phyloP scores from a whole-genome alignment of 1,140 invertebrate species.

The Drosophila tani region DNA sequence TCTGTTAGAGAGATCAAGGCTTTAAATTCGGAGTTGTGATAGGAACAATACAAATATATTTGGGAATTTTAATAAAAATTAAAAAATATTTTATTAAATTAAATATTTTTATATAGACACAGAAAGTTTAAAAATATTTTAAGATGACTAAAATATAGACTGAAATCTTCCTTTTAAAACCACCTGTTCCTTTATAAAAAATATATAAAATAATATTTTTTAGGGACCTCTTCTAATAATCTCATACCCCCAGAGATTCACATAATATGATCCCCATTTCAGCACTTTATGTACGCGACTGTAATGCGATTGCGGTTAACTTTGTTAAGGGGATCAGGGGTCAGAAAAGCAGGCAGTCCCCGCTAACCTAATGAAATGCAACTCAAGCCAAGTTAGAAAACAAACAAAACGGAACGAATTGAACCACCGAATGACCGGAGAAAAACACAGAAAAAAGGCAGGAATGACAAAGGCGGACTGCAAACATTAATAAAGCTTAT shows the following conservation, averaged over 20 bases:
- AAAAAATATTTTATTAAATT: too few relatives aligned
- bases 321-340: slow-evolving; percentile 21
- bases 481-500: slow-evolving; percentile 75
- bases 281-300: neutral
- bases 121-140: too few relatives aligned
- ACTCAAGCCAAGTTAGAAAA: slow-evolving; percentile 33
- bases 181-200: too few relatives aligned
- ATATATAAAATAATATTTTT: too few relatives aligned
- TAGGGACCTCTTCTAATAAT: neutral
- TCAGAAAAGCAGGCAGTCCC: neutral
- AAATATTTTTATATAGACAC: too few relatives aligned
- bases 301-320: slow-evolving; percentile 29
- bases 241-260: neutral
- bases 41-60: slow-evolving; percentile 4
- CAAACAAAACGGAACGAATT: slow-evolving; percentile 38
- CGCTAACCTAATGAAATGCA: slow-evolving; percentile 43
- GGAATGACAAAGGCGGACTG: slow-evolving; percentile 52
- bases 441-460: slow-evolving; percentile 14
- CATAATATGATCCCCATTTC: neutral
- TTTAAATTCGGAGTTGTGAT: slow-evolving; percentile 3
- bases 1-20: slow-evolving; percentile 1
- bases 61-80: slow-evolving; percentile 8
- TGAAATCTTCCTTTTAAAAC: too few relatives aligned
- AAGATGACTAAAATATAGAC: too few relatives aligned
- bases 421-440: slow-evolving; percentile 36